phyloP scores from a whole-genome alignment of 2,888 invertebrate species.

The Lasioglossum calceatum region DNA sequence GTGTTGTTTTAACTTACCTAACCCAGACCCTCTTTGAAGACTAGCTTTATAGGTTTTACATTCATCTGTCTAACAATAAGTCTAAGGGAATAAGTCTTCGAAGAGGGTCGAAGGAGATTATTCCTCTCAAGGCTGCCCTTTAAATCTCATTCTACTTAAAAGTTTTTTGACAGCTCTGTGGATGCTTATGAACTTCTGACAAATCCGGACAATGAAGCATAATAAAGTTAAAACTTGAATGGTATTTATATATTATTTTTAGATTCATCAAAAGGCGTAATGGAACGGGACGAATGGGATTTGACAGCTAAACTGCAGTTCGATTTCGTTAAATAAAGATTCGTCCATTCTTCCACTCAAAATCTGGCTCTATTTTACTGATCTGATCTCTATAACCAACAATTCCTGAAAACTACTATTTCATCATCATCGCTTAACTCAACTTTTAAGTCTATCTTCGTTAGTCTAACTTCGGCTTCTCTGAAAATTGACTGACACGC shows the following conservation, averaged over 20 bases:
- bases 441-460: neutral
- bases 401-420: neutral
- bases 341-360: neutral
- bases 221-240: neutral
- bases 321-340: no score
- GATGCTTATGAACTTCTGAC: neutral
- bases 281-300: neutral
- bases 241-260: neutral
- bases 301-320: neutral
- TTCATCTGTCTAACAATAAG: no score
- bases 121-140: neutral
- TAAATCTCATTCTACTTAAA: neutral
- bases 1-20: neutral
- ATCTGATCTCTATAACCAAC: neutral
- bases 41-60: no score
- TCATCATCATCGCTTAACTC: neutral
- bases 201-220: neutral
- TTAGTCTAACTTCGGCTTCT: neutral
- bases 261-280: neutral
- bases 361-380: neutral
- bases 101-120: neutral
- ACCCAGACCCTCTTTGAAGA: no score
- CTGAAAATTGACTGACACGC: neutral
- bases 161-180: neutral
- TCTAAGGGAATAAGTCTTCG: neutral